Evolutionary conservation across 1,140 invertebrate species (phyloP), one percentile per base, ranked within the genome.

Genomic region (Lordiphosa mommai): DNA sequence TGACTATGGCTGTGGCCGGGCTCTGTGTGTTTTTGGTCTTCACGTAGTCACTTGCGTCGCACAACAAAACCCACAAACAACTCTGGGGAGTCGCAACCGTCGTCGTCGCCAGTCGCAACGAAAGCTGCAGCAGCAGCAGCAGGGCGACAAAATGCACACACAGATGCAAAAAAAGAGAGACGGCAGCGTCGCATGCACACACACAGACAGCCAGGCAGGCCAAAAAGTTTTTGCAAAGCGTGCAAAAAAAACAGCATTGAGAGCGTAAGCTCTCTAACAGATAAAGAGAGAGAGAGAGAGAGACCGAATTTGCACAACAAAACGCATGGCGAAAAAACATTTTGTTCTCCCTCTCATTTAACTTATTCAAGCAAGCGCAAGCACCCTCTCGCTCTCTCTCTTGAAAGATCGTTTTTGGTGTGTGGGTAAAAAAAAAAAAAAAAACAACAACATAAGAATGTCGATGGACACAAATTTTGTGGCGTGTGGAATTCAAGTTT

Each of bases 11-110:
- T 55, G 53, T 33, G 23, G 61, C 60, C 65, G 49, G 52, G 36
- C 48, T 60, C 43, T 57, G 59, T 36, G 61, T 64, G 65, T 57
- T 66, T 57, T 52, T 72, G 67, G 73, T 79, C 74, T 79, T 77
- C 57, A 82, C 80, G 71, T 84, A 79, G 70, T 86, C 80, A 84
- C 77, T 86, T 71, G 67, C 80, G 72, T 87, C 77, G 84, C 73
- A 80, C 84, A 86, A 86, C 84, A 86, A 86, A 86, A 80, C 84
- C 76, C 67, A 61, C 66, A 76, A 66, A 58, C 76, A 74, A 74
- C 69, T 77, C 71, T 63, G 58, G 80, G 73, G 72, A 86, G 74
- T 86, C 80, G 71, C 73, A 80, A 58, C 37, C 77, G 72, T 72
- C 71, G 72, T 69, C 82, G 65, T 27, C 76, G 67, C 68, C 71